Evolutionary conservation across 1,140 invertebrate species (phyloP).

Genomic region (Drosophila yakuba): DNA sequence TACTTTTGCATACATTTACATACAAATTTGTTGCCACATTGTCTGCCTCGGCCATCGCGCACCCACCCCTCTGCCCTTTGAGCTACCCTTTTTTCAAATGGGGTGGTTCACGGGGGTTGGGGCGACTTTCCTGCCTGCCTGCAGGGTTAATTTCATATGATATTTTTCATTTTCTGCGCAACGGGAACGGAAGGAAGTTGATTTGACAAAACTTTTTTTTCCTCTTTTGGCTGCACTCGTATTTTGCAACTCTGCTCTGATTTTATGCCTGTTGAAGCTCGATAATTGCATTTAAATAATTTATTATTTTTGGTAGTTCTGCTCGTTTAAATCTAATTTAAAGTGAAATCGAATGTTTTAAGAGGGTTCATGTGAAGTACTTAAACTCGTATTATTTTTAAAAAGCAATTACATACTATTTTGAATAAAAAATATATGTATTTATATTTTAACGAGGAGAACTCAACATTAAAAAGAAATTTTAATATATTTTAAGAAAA

Average conservation of each 20-base stretch:
- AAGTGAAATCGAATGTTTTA: too few species aligned
- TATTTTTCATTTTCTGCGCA: slow-evolving; percentile 80
- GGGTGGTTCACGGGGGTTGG: slow-evolving; percentile 43
- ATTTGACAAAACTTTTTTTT: slow-evolving; percentile 78
- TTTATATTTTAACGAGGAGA: too few species aligned
- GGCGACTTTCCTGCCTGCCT: slow-evolving; percentile 46
- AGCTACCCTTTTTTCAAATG: slow-evolving; percentile 24
- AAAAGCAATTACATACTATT: not conserved
- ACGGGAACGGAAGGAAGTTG: slow-evolving; percentile 74
- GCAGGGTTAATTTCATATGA: slow-evolving; percentile 78
- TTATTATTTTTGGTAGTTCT: slow-evolving; percentile 22
- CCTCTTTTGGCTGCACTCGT: slow-evolving; percentile 10
- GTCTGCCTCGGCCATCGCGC: slow-evolving; percentile 69
- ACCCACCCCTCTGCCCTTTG: slow-evolving; percentile 10
- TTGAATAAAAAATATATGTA: too few species aligned
- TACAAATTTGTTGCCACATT: slow-evolving; percentile 84
- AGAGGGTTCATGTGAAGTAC: too few species aligned
- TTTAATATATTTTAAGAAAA: not conserved
- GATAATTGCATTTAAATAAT: slow-evolving; percentile 78
- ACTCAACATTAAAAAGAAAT: not conserved
- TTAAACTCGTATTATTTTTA: not conserved
- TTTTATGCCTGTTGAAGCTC: slow-evolving; percentile 13
- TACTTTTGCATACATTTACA: slow-evolving; percentile 84
- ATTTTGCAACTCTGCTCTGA: not conserved
- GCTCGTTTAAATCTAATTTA: too few species aligned